Evolutionary conservation across 2,113 vertebrate species (phyloP).

Genomic region (Saccopteryx leptura): DNA sequence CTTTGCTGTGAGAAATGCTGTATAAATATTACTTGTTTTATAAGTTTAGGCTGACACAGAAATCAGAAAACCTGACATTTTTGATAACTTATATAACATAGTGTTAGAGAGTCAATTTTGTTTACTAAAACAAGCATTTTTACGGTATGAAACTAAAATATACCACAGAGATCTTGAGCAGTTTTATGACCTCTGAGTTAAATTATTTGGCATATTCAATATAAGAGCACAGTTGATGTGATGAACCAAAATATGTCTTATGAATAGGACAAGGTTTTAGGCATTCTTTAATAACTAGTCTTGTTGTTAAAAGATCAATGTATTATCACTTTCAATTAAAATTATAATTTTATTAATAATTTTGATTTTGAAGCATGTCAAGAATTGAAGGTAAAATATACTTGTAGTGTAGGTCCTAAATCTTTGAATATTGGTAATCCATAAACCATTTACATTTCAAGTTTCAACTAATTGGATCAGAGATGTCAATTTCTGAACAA

Average conservation of each 20-base stretch:
- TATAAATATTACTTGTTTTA: background rate
- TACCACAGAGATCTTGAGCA: background rate
- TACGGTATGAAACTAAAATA: background rate
- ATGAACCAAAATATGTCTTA: background rate
- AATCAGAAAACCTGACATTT: constrained; percentile 13
- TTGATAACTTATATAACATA: background rate
- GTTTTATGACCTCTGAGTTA: background rate
- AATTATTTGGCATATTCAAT: constrained; percentile 41
- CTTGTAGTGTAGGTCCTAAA: background rate
- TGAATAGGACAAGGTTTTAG: background rate
- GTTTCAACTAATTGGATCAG: background rate
- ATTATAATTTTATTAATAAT: background rate
- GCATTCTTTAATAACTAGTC: background rate
- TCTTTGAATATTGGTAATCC: background rate
- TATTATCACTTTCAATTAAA: constrained; percentile 2
- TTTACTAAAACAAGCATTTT: background rate
- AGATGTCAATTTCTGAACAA: background rate
- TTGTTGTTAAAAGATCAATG: background rate
- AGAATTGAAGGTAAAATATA: background rate
- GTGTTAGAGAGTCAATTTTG: background rate
- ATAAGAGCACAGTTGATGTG: background rate
- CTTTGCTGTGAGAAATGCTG: background rate
- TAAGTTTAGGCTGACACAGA: background rate
- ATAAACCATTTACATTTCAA: background rate
- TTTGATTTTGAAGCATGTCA: background rate